phyloP scores from a whole-genome alignment of 53 echinoderm and acorn worm species.

The Zoroaster sp. region DNA sequence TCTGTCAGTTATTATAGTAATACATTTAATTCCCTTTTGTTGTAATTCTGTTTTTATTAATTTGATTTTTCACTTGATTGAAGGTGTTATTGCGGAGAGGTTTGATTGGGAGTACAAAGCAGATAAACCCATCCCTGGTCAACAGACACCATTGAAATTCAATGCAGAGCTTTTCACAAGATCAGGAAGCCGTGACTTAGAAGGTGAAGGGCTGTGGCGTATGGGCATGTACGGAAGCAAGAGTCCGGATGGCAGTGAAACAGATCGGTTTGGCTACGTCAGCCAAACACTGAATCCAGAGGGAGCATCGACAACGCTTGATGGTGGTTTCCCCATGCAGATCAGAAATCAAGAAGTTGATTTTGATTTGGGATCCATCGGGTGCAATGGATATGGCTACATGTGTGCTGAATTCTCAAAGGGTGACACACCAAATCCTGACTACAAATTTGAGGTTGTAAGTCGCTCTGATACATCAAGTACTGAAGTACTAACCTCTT shows the following conservation, averaged over 20 bases:
- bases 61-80: too few species aligned
- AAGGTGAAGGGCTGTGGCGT: slow-evolving; percentile 82
- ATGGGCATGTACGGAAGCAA: slow-evolving; percentile 78
- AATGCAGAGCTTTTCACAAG: slow-evolving; percentile 56
- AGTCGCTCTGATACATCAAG: slow-evolving; percentile 34
- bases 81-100: slow-evolving; percentile 82
- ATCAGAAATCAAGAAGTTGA: slow-evolving; percentile 58
- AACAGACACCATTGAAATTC: slow-evolving; percentile 58
- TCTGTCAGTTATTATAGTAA: too few species aligned
- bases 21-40: too few species aligned
- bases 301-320: slow-evolving; percentile 62
- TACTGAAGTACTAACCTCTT: slow-evolving; percentile 65
- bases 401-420: slow-evolving; percentile 89
- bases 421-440: slow-evolving; percentile 76
- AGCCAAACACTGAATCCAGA: slow-evolving; percentile 61
- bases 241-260: slow-evolving; percentile 61
- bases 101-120: slow-evolving; percentile 78
- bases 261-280: slow-evolving; percentile 60
- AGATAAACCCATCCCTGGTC: slow-evolving; percentile 58
- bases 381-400: slow-evolving; percentile 77
- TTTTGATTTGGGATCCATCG: slow-evolving; percentile 87
- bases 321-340: slow-evolving; percentile 56
- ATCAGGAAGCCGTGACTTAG: slow-evolving; percentile 62
- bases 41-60: too few species aligned
- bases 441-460: slow-evolving; percentile 69